Evolutionary conservation across 53 echinoderm and acorn worm genomes (phyloP), one percentile per base, ranked within the genome.

Genomic region (Temnopleurus reevesii): DNA sequence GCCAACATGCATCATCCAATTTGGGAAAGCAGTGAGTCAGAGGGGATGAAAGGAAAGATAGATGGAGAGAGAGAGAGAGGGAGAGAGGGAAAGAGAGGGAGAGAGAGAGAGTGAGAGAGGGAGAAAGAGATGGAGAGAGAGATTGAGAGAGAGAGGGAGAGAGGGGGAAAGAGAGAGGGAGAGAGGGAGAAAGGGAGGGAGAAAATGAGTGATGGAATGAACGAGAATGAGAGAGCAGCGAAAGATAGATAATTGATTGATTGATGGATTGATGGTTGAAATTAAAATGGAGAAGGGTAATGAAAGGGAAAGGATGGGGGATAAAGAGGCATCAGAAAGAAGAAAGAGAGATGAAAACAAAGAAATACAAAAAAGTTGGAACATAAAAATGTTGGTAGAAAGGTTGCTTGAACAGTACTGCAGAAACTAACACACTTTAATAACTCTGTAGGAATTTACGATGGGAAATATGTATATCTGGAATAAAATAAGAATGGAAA

Each of bases 1-100:
- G 23, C 43, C 8, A 17, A 24, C 4, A 77, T 77, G 45, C 45
- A 77, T 77, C 77, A 77, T 45, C 77, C 77, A 77, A 77, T 77
- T 77, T 77, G 45, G 44, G 24, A 77, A 44, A 77, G 38, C 77
- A 44, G 77, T 77, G 77, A 77, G 43, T 77, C 77, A 77, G 77
- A 77, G 45, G 45, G 30, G 77, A 45, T 17, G 45, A 45, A 44
- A 44, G 45, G 24, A 44, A 8, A 44, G 23, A 44, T 12, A 44
- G 24, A 1, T 19, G 43, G 8, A 19, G 45, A 19, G 5, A 44
- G 24, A 44, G 9, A 76, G 43, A 45, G 77, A 18, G 12, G 12
- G 34, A 31, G 65, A 30, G 65, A 23, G 77, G 29, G 45, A 23
- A 44, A 45, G 24, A 18, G 76, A 76, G 44, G 41, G 76, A 43